Conservation (phyloP, 2,888 invertebrate species). For the Ecliptopera silaceata region DNA sequence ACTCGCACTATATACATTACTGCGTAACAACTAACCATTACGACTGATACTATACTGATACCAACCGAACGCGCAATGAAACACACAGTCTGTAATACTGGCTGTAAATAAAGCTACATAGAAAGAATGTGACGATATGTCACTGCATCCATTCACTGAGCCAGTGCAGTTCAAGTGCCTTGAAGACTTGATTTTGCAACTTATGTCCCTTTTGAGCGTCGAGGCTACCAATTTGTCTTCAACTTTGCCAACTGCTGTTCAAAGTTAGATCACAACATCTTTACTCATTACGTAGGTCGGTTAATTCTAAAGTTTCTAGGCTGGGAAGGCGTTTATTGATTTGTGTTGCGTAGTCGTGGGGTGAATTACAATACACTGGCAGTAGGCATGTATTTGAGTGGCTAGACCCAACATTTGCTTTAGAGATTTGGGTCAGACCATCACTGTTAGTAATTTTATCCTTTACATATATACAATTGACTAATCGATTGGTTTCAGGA, state of each 20-base stretch:
- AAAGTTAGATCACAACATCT: constrained; percentile 6
- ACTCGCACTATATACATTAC: constrained; percentile 40
- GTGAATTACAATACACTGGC: constrained; percentile 8
- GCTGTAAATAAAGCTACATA: constrained; percentile 38
- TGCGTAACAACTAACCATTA: not conserved
- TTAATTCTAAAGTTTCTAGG: constrained; percentile 5
- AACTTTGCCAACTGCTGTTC: constrained; percentile 13
- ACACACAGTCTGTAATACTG: constrained; percentile 16
- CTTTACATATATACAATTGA: too few species aligned
- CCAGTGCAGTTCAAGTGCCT: constrained; percentile 51
- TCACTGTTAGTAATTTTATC: not conserved
- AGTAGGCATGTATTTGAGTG: constrained; percentile 1
- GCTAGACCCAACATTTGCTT: not conserved
- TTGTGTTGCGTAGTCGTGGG: not conserved
- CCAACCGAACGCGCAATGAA: constrained; percentile 41
- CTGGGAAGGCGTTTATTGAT: constrained; percentile 6
- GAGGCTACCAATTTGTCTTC: constrained; percentile 32
- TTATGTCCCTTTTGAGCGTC: constrained; percentile 39
- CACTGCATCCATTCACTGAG: constrained; percentile 57
- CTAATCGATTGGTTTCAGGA: too few species aligned
- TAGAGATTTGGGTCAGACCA: not conserved
- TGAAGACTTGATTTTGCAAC: constrained; percentile 57
- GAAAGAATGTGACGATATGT: constrained; percentile 66
- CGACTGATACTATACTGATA: not conserved
- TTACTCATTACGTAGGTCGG: constrained; percentile 3